phyloP scores from a whole-genome alignment of 2,888 invertebrate species.

The Drosophila putrida region DNA sequence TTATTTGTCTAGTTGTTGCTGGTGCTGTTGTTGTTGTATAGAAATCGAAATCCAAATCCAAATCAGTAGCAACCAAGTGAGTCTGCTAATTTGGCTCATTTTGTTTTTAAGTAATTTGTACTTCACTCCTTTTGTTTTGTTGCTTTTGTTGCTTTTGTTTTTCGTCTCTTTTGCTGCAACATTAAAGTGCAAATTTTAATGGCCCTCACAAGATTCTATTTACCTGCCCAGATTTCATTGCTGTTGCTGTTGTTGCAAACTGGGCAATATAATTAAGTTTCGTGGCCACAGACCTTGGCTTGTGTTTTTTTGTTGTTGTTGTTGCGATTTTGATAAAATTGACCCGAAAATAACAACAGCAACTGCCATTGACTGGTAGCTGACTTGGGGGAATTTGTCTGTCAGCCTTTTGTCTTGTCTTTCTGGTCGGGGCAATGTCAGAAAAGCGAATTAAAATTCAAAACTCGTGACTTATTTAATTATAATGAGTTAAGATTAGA shows the following conservation, averaged over 20 bases:
- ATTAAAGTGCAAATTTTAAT: constrained; percentile 79
- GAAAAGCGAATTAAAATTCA: constrained; percentile 77
- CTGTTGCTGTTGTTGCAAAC: constrained; percentile 34
- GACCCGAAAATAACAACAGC: constrained; percentile 63
- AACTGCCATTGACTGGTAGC: constrained; percentile 69
- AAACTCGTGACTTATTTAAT: constrained; percentile 82
- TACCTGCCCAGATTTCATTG: constrained; percentile 58
- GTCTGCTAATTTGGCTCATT: constrained; percentile 80
- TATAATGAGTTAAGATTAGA: constrained; percentile 80
- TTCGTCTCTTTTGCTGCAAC: constrained; percentile 44
- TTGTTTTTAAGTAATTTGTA: constrained; percentile 80
- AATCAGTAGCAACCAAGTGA: constrained; percentile 77
- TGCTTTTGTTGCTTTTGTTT: constrained; percentile 37
- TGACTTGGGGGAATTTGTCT: constrained; percentile 57
- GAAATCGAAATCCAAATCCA: constrained; percentile 71
- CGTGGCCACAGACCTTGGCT: constrained; percentile 78
- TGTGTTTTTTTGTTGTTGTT: constrained; percentile 32
- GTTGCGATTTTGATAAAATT: constrained; percentile 77
- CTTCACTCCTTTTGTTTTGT: constrained; percentile 57
- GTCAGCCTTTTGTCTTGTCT: constrained; percentile 54
- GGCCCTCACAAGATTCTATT: constrained; percentile 70
- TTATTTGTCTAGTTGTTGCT: constrained; percentile 13
- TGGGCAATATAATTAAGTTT: constrained; percentile 79
- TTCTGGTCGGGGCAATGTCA: constrained; percentile 35
- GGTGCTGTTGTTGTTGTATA: constrained; percentile 38